These are phyloP conservation scores for Crocallis elinguaria DNA, from an alignment of 2,888 invertebrate species.

Conservation along the genomic window DNA sequence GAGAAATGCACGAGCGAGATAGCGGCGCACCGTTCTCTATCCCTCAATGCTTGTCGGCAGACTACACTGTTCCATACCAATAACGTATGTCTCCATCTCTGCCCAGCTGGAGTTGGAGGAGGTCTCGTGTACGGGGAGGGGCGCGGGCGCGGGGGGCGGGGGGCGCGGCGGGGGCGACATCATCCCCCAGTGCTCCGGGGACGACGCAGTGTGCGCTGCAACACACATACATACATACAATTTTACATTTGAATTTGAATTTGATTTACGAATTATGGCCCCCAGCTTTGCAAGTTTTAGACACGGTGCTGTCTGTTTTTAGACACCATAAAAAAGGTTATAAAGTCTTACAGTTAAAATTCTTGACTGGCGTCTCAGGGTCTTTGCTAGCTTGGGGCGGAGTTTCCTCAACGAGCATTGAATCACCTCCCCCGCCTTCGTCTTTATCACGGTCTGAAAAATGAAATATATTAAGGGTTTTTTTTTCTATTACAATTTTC, in stretches of 20 bases:
- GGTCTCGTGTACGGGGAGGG: slow-evolving; percentile 70
- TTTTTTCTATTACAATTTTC: too few relatives aligned
- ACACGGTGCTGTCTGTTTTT: too few relatives aligned
- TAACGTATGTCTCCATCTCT: slow-evolving; percentile 94
- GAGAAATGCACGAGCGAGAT: too few relatives aligned
- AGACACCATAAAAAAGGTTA: background rate
- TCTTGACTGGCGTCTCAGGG: slow-evolving; percentile 72
- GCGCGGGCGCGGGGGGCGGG: slow-evolving; percentile 49
- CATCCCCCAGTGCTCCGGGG: slow-evolving; percentile 67
- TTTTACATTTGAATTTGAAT: too few relatives aligned
- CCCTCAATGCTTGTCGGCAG: too few relatives aligned
- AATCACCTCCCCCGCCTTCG: slow-evolving; percentile 66
- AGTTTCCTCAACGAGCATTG: slow-evolving; percentile 52
- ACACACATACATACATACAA: too few relatives aligned
- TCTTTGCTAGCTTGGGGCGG: slow-evolving; percentile 49
- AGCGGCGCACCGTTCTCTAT: too few relatives aligned
- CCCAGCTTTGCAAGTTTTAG: too few relatives aligned
- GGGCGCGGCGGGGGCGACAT: slow-evolving; percentile 75
- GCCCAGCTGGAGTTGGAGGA: slow-evolving; percentile 96
- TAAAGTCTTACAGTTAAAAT: slow-evolving; percentile 59
- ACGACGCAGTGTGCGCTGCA: slow-evolving; percentile 43
- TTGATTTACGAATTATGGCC: too few relatives aligned
- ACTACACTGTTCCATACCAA: slow-evolving; percentile 88
- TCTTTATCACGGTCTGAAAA: slow-evolving; percentile 64
- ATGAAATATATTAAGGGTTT: too few relatives aligned